Base-by-base conservation (phyloP, 1,140 invertebrate genomes). In the Lordiphosa clarofinis region DNA sequence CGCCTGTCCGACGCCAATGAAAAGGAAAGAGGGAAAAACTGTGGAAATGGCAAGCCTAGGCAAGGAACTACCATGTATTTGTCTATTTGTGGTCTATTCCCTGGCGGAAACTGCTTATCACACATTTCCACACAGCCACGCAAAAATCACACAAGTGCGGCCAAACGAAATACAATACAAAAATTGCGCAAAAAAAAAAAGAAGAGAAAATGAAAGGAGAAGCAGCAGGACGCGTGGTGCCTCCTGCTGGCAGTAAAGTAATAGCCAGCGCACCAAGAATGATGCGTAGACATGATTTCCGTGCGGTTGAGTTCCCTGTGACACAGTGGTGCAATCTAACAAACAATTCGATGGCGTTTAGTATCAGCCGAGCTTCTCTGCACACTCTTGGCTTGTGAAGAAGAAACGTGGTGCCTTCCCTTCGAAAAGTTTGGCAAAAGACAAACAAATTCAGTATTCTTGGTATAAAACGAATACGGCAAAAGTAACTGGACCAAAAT, bases 221-320 rank as follows among this genome's bases (percentile, higher is more conserved):
- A 28, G 24, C 24, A 7, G 24, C 24, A 28, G 24, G 24, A 28
- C 28, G n/a, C 11, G 13, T 38, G 4, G 7, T 21, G 46, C 24
- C 48, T 49, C 50, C 46, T 61, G 60, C 37, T 37, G 36, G 38
- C 38, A 52, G 50, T 73, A 59, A 53, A 73, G 79, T 78, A 84
- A 78, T 84, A 84, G 76, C 63, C 37, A 40, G 50, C 33, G 66
- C 57, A 86, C 66, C 86, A 86, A 79, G 73, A 84, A 86, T 86
- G 79, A 84, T 84, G 79, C 79, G 79, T 86, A 84, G 79, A 86
- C 79, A 84, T 86, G 79, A 84, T 84, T 84, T 84, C 79, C 79
- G 79, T 84, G 73, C 79, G 79, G 79, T 74, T 84, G 79, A 84
- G 78, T 84, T 78, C 64, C 38, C 49, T 39, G n/a, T n/a, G n/a